phyloP scores from a whole-genome alignment of 2,797 vertebrate species.

The Phrynocephalus guinanensis region DNA sequence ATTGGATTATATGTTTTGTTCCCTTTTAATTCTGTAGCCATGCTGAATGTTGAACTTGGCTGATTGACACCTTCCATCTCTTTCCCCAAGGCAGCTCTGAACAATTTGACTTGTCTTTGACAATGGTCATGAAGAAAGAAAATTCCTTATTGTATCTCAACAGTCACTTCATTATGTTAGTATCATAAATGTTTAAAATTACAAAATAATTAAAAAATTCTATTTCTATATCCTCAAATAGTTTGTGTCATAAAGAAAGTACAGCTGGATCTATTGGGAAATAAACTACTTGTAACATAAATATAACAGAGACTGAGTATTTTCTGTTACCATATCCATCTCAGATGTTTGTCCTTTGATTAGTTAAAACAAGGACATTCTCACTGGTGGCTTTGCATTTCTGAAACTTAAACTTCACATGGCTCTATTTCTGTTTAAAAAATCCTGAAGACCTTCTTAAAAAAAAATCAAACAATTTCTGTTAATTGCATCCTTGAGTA shows the following conservation, averaged over 20 bases:
- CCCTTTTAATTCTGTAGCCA: not conserved
- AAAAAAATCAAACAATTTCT: not conserved
- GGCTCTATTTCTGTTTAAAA: not conserved
- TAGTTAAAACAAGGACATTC: not conserved
- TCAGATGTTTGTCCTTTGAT: constrained; percentile 19
- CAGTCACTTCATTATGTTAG: not conserved
- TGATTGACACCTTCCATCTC: not conserved
- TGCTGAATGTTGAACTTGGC: not conserved
- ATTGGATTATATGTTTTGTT: not conserved
- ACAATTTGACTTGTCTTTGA: not conserved
- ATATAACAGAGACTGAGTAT: constrained; percentile 11
- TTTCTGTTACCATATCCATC: constrained; percentile 17
- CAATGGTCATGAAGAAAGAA: not conserved
- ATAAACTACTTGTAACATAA: not conserved
- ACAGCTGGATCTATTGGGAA: not conserved
- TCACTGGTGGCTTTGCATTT: not conserved
- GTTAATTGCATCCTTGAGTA: too few species aligned
- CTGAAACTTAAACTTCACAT: not conserved
- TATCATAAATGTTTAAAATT: not conserved
- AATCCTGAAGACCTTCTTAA: not conserved
- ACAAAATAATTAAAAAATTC: not conserved
- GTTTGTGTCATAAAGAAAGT: not conserved
- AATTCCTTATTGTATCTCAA: not conserved
- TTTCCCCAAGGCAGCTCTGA: not conserved
- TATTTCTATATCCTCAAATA: not conserved